These are phyloP conservation scores for Henricia sp. DNA, from an alignment of 53 echinoderm and acorn worm genomes.

Conservation along the genomic window DNA sequence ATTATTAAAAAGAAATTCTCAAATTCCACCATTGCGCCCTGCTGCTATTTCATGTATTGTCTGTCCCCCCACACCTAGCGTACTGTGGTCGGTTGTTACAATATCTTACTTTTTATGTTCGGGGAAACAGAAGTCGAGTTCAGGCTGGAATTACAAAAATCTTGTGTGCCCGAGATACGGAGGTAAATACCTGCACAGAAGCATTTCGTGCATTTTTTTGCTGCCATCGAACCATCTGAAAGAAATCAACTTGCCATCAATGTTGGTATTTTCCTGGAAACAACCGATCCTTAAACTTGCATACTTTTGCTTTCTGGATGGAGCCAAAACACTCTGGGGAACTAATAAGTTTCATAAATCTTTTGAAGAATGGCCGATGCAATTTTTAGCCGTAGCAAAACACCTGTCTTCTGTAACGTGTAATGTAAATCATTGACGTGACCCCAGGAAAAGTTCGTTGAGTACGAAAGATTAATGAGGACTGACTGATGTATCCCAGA, in stretches of 20 bases:
- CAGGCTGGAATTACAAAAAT: slow-evolving; percentile 35
- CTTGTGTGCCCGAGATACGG: not conserved
- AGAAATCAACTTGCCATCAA: slow-evolving; percentile 9
- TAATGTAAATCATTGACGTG: slow-evolving; percentile 44
- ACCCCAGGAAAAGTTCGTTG: slow-evolving; percentile 17
- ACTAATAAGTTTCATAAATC: slow-evolving; percentile 61
- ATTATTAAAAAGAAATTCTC: slow-evolving; percentile 46
- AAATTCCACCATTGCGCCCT: not conserved
- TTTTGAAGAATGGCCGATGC: slow-evolving; percentile 49
- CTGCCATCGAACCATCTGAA: not conserved
- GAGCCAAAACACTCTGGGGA: slow-evolving; percentile 18
- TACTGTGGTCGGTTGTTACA: too few species aligned
- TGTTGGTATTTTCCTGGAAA: slow-evolving; percentile 1
- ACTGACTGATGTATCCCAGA: slow-evolving; percentile 27
- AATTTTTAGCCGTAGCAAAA: slow-evolving; percentile 29
- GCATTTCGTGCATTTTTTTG: not conserved
- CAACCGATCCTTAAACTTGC: not conserved
- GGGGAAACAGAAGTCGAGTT: not conserved
- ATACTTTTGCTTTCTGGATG: slow-evolving; percentile 31
- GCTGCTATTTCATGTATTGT: slow-evolving; percentile 16
- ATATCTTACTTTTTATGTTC: not conserved
- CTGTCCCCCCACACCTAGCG: not conserved
- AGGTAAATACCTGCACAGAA: slow-evolving; percentile 1
- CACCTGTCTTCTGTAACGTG: slow-evolving; percentile 40
- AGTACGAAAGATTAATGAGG: slow-evolving; percentile 47